These are phyloP conservation scores for Trissolcus brochymenae DNA, from an alignment of 2,888 invertebrate genomes.

Conservation along the genomic window DNA sequence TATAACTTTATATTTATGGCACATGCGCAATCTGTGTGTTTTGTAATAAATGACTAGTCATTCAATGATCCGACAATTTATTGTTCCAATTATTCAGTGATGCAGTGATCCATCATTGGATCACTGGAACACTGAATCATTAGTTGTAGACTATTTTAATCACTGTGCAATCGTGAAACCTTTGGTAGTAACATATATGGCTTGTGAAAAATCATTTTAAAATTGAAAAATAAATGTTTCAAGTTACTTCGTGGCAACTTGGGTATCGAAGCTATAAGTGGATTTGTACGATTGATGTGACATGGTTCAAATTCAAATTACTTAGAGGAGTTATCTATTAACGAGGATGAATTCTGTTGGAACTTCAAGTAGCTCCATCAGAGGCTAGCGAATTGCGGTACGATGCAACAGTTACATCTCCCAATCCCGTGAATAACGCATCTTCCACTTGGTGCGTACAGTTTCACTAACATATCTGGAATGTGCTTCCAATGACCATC, in stretches of 20 bases:
- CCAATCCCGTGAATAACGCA: conserved; percentile 25
- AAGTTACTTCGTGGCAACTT: background rate
- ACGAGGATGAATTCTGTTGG: conserved; percentile 16
- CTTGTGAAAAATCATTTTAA: no score
- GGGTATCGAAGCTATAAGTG: background rate
- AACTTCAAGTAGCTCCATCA: conserved; percentile 50
- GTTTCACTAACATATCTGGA: conserved; percentile 30
- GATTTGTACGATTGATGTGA: conserved; percentile 32
- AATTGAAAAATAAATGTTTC: background rate
- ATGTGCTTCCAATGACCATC: conserved; percentile 42
- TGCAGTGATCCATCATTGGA: no score
- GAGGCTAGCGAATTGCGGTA: conserved; percentile 42
- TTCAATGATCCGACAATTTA: no score
- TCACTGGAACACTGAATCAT: no score
- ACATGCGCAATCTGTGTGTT: no score
- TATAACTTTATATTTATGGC: no score
- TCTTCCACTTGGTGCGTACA: conserved; percentile 22
- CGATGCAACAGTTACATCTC: conserved; percentile 42
- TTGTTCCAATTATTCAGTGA: no score
- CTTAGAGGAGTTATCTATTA: conserved; percentile 41
- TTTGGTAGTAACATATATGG: no score
- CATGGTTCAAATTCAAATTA: conserved; percentile 41
- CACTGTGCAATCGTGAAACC: no score
- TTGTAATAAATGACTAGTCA: no score
- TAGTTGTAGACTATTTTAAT: no score